Base-by-base conservation (phyloP, 2,888 invertebrate genomes). In the Steinernema scapterisci region DNA sequence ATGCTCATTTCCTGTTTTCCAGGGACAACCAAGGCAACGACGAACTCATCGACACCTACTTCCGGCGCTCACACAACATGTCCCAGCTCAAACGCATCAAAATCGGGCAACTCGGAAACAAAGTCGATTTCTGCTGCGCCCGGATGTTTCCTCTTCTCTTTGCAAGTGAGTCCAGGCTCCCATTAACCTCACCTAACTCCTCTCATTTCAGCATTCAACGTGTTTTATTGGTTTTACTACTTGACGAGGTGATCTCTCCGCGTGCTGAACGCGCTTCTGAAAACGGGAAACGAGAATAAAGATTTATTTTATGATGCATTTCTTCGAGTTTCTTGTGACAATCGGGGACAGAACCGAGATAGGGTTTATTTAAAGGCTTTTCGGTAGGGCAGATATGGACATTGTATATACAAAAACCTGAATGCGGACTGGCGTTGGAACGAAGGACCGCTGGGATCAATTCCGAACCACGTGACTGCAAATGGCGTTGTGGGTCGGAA, bases 401-500 rank as follows among this genome's bases (percentile, higher is more conserved):
- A 48, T 16, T 13, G 48, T 48, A 48, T 48, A 48, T 48, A 48
- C 48, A 48, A 48, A 48, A 48, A 48, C 48, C 48, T 48, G 48
- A 48, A 19, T 16, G n/a, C 48, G 5, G n/a, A 16, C 48, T 48
- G 19, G n/a, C 48, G 48, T 3, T n/a, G n/a, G n/a, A 13, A 16
- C 3, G 5, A 7, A 5, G n/a, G 5, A 48, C 13, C 3, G 2
- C 38, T 3, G 3, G n/a, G 48, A 19, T 48, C 48, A 48, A 19
- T 48, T 16, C 19, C 48, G 48, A 5, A 54, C 13, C 2, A 54
- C 7, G 54, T 13, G 21, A 3, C 5, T 38, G 63, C 94, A 94
- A 76, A 94, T 92, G 38, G 90, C 90, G 88, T 93, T 92, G 88
- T 94, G 94, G 0, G 91, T 91, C 1, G 92, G 92, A 84, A 94